phyloP scores from a whole-genome alignment of 1,140 invertebrate species.

The Brachystomella parvula region DNA sequence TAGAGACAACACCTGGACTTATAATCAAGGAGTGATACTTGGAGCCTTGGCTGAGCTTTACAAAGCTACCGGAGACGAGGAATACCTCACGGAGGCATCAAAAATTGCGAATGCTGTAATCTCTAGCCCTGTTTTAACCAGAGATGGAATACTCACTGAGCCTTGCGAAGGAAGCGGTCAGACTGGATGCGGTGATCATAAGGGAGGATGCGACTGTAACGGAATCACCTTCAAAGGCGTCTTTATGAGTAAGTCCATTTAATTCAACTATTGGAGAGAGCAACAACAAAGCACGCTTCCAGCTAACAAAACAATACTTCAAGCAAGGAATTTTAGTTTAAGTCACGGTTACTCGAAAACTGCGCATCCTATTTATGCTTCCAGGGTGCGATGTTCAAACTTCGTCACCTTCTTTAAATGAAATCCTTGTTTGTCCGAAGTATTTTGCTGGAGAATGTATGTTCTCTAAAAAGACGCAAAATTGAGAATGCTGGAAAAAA shows the following conservation, averaged over 20 bases:
- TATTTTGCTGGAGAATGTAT: too few relatives aligned
- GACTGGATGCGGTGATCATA: constrained; percentile 8
- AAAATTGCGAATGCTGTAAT: constrained; percentile 31
- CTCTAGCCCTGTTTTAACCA: constrained; percentile 20
- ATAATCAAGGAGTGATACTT: constrained; percentile 35
- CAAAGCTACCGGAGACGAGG: constrained; percentile 8
- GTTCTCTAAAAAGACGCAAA: too few relatives aligned
- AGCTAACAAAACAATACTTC: too few relatives aligned
- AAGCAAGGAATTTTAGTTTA: too few relatives aligned
- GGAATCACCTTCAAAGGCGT: constrained; percentile 26
- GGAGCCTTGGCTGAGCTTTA: constrained; percentile 27
- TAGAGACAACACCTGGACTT: constrained; percentile 28
- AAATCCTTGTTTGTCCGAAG: too few relatives aligned
- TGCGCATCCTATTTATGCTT: too few relatives aligned
- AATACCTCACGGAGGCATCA: constrained; percentile 18
- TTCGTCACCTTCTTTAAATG: too few relatives aligned
- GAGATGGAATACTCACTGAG: constrained; percentile 26
- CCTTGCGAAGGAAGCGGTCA: constrained; percentile 16
- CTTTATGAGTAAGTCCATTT: constrained; percentile 12
- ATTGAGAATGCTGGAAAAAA: too few relatives aligned
- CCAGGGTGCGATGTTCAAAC: too few relatives aligned
- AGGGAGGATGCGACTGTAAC: constrained; percentile 20
- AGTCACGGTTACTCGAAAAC: too few relatives aligned
- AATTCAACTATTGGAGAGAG: too few relatives aligned
- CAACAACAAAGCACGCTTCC: too few relatives aligned